Base-by-base conservation (phyloP, 2,113 vertebrate genomes). In the Montifringilla adamsi region DNA sequence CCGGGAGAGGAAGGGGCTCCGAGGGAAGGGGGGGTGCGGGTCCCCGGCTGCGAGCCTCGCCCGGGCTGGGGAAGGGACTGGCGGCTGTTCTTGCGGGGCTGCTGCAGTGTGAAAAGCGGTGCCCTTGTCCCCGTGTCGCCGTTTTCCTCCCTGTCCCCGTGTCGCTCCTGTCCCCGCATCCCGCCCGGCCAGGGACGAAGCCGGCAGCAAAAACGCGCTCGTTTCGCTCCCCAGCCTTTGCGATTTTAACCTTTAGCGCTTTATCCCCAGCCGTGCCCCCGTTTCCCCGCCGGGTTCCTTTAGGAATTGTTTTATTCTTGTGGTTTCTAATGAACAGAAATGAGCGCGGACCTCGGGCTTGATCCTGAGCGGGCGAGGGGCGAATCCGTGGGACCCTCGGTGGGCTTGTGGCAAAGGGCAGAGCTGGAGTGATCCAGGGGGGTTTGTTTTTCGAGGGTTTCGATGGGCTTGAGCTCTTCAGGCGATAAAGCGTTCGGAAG, bases 391-490 rank as follows among this genome's bases (percentile, higher is more conserved):
- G 7, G 11, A 30, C 33, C 62, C 68, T 52, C 43, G 14, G 37
- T 2, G 21, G 26, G 39, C n/a, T 58, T 8, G 63, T 74, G 95
- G 59, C 69, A 33, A 84, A 80, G 79, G 93, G 82, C 95, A 88
- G 84, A 35, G 66, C 68, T 2, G 44, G 3, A 56, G 52, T 0
- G 30, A 78, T 41, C 49, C 77, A 0, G 19, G 77, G 73, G 55
- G 68, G 8, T 70, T 49, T 22, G 19, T 44, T 90, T 76, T 73
- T 18, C 5, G 81, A 76, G 81, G 46, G 9, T 81, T 93, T 67
- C 30, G 3, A 2, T 47, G 88, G 83, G 50, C 26, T 28, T 10
- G 85, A 75, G 15, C 91, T 87, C 88, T 92, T 22, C 6, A 2
- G 88, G 87, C 44, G 43, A 90, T 89, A 77, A 87, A 80, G 66